Conservation (phyloP, 2,113 vertebrate species). For the Montifringilla adamsi region DNA sequence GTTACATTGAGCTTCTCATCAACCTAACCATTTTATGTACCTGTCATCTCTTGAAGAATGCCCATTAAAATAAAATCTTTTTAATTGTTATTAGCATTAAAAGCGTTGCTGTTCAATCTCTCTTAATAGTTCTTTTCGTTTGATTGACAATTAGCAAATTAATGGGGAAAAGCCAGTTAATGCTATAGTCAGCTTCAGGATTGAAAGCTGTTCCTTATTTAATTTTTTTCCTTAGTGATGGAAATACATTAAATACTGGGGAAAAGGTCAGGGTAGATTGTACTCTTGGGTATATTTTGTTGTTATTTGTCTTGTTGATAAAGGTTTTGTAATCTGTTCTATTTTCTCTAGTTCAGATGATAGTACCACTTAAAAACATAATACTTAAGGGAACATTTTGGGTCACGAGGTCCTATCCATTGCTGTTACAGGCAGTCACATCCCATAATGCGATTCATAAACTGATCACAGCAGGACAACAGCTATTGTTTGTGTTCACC, state of each 20-base stretch:
- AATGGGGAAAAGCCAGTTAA: conserved; percentile 1
- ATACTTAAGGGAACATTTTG: not conserved
- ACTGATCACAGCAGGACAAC: not conserved
- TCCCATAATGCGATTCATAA: not conserved
- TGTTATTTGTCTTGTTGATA: not conserved
- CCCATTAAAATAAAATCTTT: conserved; percentile 2
- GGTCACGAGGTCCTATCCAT: accelerated
- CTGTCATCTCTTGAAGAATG: conserved; percentile 28
- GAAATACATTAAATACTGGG: not conserved
- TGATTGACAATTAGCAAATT: conserved; percentile 32
- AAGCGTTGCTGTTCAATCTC: not conserved
- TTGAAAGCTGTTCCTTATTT: not conserved
- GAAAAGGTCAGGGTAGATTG: not conserved
- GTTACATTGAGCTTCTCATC: not conserved
- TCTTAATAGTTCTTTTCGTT: not conserved
- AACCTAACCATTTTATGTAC: not conserved
- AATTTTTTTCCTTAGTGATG: not conserved
- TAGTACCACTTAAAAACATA: not conserved
- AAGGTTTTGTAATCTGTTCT: not conserved
- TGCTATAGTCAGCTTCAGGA: not conserved
- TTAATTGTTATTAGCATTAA: not conserved
- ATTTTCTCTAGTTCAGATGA: not conserved
- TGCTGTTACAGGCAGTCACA: not conserved
- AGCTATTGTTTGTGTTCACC: not conserved
- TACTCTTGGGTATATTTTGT: not conserved